Evolutionary conservation across 2,113 vertebrate species (phyloP), one percentile per base, ranked within the genome.

Genomic region (Arvicanthis niloticus): DNA sequence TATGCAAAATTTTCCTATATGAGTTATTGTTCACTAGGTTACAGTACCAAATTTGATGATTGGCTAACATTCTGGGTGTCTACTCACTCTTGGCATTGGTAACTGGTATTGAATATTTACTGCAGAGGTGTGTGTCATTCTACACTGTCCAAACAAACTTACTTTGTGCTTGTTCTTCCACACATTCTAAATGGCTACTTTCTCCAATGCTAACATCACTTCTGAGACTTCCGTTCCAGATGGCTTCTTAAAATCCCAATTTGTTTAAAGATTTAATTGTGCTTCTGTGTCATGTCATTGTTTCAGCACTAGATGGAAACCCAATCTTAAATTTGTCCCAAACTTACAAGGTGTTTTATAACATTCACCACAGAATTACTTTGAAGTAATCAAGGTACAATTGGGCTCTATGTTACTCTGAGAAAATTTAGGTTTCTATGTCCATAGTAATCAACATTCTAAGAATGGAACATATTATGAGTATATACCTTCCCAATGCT

Each of bases 91-190:
- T 87, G 37, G 51, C 22, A 8, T 77, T 68, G n/a, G 1, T 45
- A 9, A 37, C 4, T 1, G 10, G 0, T 53, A 13, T 42, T 3
- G 37, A 2, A 2, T 45, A 22, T 12, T 16, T 1, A 37, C 26
- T 68, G 13, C 16, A 45, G 26, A 29, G 37, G 34, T 77, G 34
- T 4, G 3, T 42, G 3, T 1, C 6, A 16, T 16, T 75, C 7
- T 17, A 10, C 10, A 40, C 11, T 91, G 53, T n/a, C 4, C 26
- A 67, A 22, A 53, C 3, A 15, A 3, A 11, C 70, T 65, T 75
- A 6, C 13, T 40, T 65, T 93, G 70, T 53, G 42, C 10, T 60
- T 67, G 15, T 40, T 17, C 37, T 76, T 22, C 11, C 4, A 42
- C 2, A 42, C 29, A 77, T 34, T 67, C n/a, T 93, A 56, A 67